phyloP scores from a whole-genome alignment of 2,797 vertebrate species.

The Columba guinea region DNA sequence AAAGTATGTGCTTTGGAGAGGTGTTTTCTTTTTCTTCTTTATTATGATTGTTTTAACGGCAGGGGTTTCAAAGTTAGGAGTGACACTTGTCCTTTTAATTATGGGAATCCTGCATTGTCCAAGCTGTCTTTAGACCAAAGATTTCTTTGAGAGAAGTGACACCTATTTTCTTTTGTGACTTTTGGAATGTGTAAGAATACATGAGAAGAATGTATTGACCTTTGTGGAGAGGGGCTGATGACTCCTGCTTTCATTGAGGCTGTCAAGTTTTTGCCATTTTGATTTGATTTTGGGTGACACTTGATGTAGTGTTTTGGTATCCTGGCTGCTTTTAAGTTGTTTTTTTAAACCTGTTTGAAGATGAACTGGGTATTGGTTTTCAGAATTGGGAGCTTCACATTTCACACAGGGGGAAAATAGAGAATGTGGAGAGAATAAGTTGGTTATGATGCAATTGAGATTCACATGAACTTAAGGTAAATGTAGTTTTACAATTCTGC shows the following conservation, averaged over 20 bases:
- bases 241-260: background rate
- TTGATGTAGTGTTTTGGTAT: background rate
- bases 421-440: background rate
- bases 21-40: background rate
- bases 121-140: background rate
- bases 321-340: background rate
- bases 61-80: background rate
- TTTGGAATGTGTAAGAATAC: background rate
- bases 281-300: background rate
- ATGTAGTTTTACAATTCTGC: background rate
- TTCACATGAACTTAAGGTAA: background rate
- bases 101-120: background rate
- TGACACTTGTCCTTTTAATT: background rate
- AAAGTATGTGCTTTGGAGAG: background rate
- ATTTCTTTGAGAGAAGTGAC: background rate
- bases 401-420: background rate
- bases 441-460: background rate
- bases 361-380: background rate
- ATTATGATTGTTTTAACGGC: background rate
- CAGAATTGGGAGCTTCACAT: background rate
- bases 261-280: background rate
- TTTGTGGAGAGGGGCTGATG: background rate
- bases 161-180: background rate
- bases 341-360: background rate
- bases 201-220: background rate